Evolutionary conservation across 1,140 invertebrate genomes (phyloP), one percentile per base, ranked within the genome.

Genomic region (Drosophila willistoni): DNA sequence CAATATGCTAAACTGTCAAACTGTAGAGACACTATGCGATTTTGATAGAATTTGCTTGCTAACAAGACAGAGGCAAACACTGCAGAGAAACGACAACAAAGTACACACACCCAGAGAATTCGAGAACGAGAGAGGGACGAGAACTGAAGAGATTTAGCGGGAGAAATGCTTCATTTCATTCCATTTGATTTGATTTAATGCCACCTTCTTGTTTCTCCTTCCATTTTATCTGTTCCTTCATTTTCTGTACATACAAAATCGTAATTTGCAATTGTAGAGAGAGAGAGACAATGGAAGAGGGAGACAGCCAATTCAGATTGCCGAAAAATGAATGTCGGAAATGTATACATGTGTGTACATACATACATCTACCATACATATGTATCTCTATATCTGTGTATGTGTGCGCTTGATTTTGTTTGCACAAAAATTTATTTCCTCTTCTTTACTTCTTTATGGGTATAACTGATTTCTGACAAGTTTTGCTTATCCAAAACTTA

Each of bases 101-200:
- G 55, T 17, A 17, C 2, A 36, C 12, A 39, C 36, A n/a, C 36
- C 22, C 36, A 17, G 34, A 17, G 51, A 34, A 34, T 29, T 9
- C 33, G 51, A 25, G 22, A 25, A 25, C 0, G 29, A 29, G 29
- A 17, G 34, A 17, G 51, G 36, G 34, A 10, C 33, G 4, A 36
- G 2, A 34, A 57, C 14, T 9, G 44, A 39, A 51, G 64, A 71
- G 29, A 51, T 51, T 55, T 70, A 22, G 57, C 55, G 47, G 36
- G 14, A 54, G 42, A 54, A 65, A 55, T 62, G 60, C 61, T 77
- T 69, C 54, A 75, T 79, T 68, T 75, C 34, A 80, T 59, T 72
- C 42, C 61, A 68, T 79, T 71, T 74, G 74, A 82, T 79, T 82
- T 82, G 80, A 82, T 82, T 82, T 68, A 67, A 82, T 51, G 44